These are phyloP conservation scores for Leptopilina clavipes DNA, from an alignment of 1,140 invertebrate species.

Conservation along the genomic window DNA sequence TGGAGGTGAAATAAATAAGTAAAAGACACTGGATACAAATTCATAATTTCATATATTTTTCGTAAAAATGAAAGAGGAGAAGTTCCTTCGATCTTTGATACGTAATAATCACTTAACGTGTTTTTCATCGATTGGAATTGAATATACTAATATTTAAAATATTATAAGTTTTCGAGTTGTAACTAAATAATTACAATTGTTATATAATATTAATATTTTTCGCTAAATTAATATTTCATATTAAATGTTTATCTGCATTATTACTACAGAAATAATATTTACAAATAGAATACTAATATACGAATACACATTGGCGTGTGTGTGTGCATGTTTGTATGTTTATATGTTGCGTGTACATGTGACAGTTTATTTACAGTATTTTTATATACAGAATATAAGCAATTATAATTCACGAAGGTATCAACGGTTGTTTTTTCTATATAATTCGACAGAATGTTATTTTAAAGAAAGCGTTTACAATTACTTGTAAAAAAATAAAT, in stretches of 20 bases:
- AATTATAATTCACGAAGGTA: conserved; percentile 8
- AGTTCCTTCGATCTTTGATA: conserved; percentile 50
- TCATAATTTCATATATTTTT: conserved; percentile 57
- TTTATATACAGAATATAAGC: conserved; percentile 6
- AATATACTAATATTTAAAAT: conserved; percentile 60
- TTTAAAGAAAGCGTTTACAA: neutral
- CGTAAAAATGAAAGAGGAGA: conserved; percentile 58
- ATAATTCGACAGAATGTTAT: neutral
- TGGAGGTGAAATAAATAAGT: conserved; percentile 1
- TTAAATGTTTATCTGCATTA: conserved; percentile 10
- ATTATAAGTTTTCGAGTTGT: conserved; percentile 49
- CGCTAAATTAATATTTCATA: conserved; percentile 37
- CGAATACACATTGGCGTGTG: neutral
- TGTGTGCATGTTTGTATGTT: neutral
- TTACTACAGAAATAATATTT: conserved; percentile 26
- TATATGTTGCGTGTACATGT: too few relatives aligned
- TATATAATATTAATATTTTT: conserved; percentile 39
- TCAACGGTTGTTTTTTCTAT: neutral
- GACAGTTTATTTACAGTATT: too few relatives aligned
- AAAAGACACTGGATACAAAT: conserved; percentile 48
- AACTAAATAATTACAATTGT: conserved; percentile 43
- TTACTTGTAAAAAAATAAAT: neutral
- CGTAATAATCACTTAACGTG: conserved; percentile 40
- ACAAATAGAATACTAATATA: conserved; percentile 17
- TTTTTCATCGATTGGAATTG: conserved; percentile 46